Evolutionary conservation across 1,140 invertebrate genomes (phyloP).

Genomic region (Platyscapa corneri): DNA sequence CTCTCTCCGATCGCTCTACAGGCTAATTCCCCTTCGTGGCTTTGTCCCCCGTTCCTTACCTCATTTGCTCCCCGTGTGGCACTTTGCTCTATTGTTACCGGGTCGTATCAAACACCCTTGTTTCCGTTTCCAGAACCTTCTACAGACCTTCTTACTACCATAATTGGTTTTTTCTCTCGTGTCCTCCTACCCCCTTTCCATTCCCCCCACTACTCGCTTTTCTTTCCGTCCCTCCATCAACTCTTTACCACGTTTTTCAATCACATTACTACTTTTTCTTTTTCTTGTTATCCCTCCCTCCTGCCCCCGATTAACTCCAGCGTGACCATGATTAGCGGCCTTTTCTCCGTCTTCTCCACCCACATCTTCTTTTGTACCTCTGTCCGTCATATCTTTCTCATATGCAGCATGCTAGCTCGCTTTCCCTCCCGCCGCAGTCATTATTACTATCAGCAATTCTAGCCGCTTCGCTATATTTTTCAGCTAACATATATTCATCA

Average conservation of each 20-base stretch:
- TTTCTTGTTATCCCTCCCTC: too few species aligned
- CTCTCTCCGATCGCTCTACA: too few species aligned
- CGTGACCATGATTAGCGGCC: slow-evolving; percentile 90
- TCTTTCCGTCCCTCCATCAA: too few species aligned
- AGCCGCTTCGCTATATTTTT: slow-evolving; percentile 86
- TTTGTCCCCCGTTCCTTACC: too few species aligned
- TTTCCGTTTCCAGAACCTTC: slow-evolving; percentile 90
- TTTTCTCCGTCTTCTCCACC: too few species aligned
- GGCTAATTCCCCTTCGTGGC: too few species aligned
- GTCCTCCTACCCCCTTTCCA: too few species aligned
- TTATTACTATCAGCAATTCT: slow-evolving; percentile 87
- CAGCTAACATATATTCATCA: slow-evolving; percentile 88
- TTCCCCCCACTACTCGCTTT: too few species aligned
- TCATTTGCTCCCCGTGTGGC: too few species aligned
- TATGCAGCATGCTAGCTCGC: slow-evolving; percentile 89
- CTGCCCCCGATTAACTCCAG: slow-evolving; percentile 94
- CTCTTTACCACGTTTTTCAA: too few species aligned
- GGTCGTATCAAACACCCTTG: slow-evolving; percentile 84
- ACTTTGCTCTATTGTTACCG: slow-evolving; percentile 90
- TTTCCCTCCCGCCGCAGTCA: slow-evolving; percentile 90
- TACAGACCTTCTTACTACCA: slow-evolving; percentile 85
- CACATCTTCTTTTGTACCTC: slow-evolving; percentile 86
- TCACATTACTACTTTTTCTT: too few species aligned
- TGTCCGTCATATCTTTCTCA: slow-evolving; percentile 82
- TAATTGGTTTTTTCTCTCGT: too few species aligned